A percentile compares a stretch with the other conserved stretches of the same genome.
phyloP scores from a whole-genome alignment of 2,113 vertebrate species.

The Leiothrix lutea region DNA sequence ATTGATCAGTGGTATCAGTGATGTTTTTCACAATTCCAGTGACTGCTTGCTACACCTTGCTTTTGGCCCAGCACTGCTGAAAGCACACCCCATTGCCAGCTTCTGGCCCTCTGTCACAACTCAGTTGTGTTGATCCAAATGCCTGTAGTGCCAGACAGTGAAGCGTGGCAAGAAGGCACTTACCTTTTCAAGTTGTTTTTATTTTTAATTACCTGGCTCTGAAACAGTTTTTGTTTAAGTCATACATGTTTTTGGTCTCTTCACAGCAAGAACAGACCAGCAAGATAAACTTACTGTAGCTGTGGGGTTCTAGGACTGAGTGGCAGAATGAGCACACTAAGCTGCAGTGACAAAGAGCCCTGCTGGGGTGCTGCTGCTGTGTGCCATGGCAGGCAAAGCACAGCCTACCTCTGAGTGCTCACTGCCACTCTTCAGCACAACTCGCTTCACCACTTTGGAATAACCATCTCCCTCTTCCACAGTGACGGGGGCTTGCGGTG shows the following conservation, averaged over 20 bases:
- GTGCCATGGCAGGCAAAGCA: neutral
- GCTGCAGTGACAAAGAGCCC: neutral
- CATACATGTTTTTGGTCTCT: neutral
- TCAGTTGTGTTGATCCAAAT: too few species aligned
- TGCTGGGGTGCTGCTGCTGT: neutral
- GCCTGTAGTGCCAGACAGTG: neutral
- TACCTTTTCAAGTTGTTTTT: neutral
- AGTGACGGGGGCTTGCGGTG: conserved; percentile 74
- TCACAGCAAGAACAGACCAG: neutral
- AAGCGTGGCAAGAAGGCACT: neutral
- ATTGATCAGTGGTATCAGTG: too few species aligned
- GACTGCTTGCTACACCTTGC: rapidly evolving
- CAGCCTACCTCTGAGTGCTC: conserved; percentile 84
- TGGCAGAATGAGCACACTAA: rapidly evolving
- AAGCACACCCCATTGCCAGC: neutral
- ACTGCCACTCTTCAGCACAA: conserved; percentile 84
- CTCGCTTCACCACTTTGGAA: conserved; percentile 90
- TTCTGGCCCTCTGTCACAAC: neutral
- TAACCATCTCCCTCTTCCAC: conserved; percentile 84
- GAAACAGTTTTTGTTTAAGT: neutral
- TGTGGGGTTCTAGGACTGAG: neutral
- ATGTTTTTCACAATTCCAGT: neutral
- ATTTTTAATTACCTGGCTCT: neutral
- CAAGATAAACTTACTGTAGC: neutral
- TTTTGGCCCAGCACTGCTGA: neutral